Evolutionary conservation across 2,888 invertebrate genomes (phyloP), one percentile per base, ranked within the genome.

Genomic region (Ormyrus nitidulus): DNA sequence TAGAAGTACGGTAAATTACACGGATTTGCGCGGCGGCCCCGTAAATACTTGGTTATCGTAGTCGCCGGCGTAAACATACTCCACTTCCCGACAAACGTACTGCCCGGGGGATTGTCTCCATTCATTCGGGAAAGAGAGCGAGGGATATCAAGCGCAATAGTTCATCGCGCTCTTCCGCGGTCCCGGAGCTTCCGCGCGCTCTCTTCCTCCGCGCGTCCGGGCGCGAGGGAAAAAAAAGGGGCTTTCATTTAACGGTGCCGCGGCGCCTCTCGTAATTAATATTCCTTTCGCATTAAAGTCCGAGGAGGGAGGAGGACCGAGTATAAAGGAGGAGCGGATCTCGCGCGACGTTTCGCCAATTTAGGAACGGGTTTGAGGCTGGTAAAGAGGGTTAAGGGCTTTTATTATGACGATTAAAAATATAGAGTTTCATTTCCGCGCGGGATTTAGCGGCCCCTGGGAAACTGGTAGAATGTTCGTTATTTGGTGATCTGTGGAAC

Each of bases 21-120:
- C 85, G 86, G 86, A 86, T 86, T 87, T 85, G 84, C 84, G 82
- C 81, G 83, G 34, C 34, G 34, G 34, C 85, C 85, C 85, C 86
- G 87, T 89, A 89, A 89, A 89, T 89, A 89, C 86, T 87, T 86
- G 88, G 89, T 89, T 89, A 89, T 89, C 89, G 87, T 87, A 87
- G 84, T 86, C 85, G 86, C 84, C 85, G 84, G 81, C 34, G 34
- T 34, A 34, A 34, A 34, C 34, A 34, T 34, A 34, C 34, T 34
- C 34, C 34, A 34, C 34, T 34, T 34, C 34, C 34, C 34, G 34
- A 34, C 34, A 84, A 83, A 84, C 85, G 85, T 86, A 82, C 84
- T 65, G 80, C 56, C 4, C 62, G 78, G 64, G 75, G 54, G 72
- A 56, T 72, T 65, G 66, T 86, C 87, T 86, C 88, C 87, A 88